Percentiles rank a stretch among this genome's conserved stretches.
Conservation (phyloP, 2,797 vertebrate species). For the Parauchenoglanis punctatus region DNA sequence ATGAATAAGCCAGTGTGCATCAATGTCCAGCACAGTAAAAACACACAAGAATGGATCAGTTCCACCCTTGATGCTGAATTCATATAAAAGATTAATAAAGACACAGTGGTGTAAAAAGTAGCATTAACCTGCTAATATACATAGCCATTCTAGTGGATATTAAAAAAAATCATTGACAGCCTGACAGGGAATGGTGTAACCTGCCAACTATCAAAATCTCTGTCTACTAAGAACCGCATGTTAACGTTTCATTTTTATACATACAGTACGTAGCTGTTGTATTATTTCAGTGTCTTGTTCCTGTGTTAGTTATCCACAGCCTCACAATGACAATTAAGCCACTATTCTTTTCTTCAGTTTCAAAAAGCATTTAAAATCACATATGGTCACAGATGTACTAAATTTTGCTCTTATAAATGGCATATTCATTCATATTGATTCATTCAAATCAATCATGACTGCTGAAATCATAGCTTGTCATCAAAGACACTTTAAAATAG, state of each 20-base stretch:
- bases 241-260: neutral
- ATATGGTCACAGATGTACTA: neutral
- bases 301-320: neutral
- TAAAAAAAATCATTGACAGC: neutral
- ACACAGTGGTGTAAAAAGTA: too few relatives aligned
- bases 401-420: neutral
- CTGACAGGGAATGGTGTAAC: neutral
- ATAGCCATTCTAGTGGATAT: too few relatives aligned
- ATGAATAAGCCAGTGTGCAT: constrained; percentile 26
- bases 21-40: neutral
- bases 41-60: neutral
- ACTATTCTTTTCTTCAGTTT: constrained; percentile 13
- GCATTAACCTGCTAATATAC: too few relatives aligned
- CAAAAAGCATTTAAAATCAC: neutral
- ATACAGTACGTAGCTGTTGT: neutral
- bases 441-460: neutral
- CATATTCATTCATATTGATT: neutral
- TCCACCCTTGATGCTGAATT: too few relatives aligned
- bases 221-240: neutral
- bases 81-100: too few relatives aligned
- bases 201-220: neutral
- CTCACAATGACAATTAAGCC: neutral
- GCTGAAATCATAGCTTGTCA: neutral
- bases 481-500: neutral
- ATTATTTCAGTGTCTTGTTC: neutral